Base-by-base conservation (phyloP, 2,888 invertebrate genomes). In the Zhuqinia jingwanae region DNA sequence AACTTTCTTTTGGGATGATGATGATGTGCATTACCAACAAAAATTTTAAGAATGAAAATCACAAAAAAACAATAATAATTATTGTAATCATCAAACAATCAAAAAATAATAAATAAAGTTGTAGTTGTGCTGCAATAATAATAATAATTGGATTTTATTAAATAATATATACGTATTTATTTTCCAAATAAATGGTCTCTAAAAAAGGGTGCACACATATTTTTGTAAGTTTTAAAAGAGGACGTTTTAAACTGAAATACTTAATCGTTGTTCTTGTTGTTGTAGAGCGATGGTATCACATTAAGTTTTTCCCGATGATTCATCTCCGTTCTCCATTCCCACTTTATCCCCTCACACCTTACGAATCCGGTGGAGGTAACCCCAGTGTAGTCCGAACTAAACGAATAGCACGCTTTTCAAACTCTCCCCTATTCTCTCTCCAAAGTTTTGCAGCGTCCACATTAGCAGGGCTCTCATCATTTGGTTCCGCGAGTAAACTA, bases 401-500 rank as follows among this genome's bases (percentile, higher is more conserved):
- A 92, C 95, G 95, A 92, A 97, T 96, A 2, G 99, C 99, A 91
- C 98, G 97, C 92, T 94, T 95, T 92, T 98, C 96, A 92, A 99
- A 99, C 92, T 98, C 97, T 15, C 95, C 95, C 15, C 98, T 94
- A 92, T 99, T 96, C 92, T 99, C 99, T 85, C 99, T 94, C 99
- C 99, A 99, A 97, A 99, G 98, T 93, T 99, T 99, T 0, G 99
- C 99, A 10, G 99, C 99, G 93, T 99, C 99, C 0, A 99, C 99
- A 93, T 99, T 99, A 0, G 99, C 99, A 15, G 99, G 99, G 92
- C 98, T 99, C 93, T 99, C 99, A 92, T 99, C 99, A 92, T 99
- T 99, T 0, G 99, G 99, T 92, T 99, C 99, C 90, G 99, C 99
- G 88, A 99, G 93, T 98, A 99, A 99, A 92, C 98, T 99, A 91